Evolutionary conservation across 2,797 vertebrate species (phyloP), one percentile per base, ranked within the genome.

Genomic region (Poecilia wingei): DNA sequence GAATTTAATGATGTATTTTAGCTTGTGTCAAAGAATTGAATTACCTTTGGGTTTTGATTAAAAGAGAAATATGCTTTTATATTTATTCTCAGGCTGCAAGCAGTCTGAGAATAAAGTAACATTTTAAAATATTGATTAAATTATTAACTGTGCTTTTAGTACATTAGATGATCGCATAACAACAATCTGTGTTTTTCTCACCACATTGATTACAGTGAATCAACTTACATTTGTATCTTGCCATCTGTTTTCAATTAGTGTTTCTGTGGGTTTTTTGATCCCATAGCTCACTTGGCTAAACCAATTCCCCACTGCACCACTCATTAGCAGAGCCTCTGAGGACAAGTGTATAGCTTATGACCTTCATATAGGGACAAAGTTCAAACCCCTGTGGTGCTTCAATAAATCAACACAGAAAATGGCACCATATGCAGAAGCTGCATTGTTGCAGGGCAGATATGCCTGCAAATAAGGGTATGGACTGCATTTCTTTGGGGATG

Each of bases 321-420:
- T 82, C 70, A 76, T 86, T 82, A 82, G 20, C 22, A 79, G 55
- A 70, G 70, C 73, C 79, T 86, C 9, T 70, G 14, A 86, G 76
- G n/a, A 78, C 57, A 61, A 82, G 8, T 74, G 36, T 51, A 51
- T 45, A 49, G 31, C 80, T 49, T 22, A 69, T 89, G 81, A 93
- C 90, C 90, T 93, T 93, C 86, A 88, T 71, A 86, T 87, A 91
- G 91, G 82, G 78, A 88, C 85, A 83, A 64, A 69, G 75, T 72
- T 57, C 51, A 81, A 64, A 61, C 53, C 72, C 71, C 57, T 80
- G 82, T 10, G 72, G 78, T 36, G 43, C 57, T 46, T 51, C 74
- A 73, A 90, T 90, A 88, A 92, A 93, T 90, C 86, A 91, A 84
- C 80, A 75, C 6, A 73, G 71, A 84, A 81, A 81, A 87, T 75